Conservation (phyloP, 2,888 invertebrate genomes). For the Prosopocoilus inquinatus region DNA sequence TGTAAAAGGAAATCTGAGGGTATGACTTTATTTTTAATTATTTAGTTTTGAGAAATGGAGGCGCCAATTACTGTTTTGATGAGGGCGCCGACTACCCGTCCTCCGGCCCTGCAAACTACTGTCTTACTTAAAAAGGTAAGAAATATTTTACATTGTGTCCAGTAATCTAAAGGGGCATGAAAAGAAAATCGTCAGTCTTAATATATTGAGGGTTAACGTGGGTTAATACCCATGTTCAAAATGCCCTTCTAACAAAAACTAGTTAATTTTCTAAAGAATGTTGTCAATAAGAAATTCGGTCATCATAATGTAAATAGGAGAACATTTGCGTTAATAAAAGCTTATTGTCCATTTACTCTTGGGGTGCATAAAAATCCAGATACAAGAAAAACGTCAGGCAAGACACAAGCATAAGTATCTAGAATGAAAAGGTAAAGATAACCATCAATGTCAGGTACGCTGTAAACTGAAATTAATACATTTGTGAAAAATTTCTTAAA, state of each 20-base stretch:
- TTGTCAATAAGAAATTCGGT: not conserved
- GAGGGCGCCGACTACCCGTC: no score
- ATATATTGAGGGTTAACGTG: no score
- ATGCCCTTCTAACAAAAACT: not conserved
- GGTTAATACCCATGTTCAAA: no score
- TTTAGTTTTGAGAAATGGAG: no score
- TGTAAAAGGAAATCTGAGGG: no score
- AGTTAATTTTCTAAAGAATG: conserved; percentile 1
- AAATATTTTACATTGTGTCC: no score
- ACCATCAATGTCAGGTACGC: not conserved
- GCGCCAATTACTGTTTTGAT: no score
- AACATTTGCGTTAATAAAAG: conserved; percentile 4
- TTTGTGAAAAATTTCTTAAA: conserved; percentile 32
- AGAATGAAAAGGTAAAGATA: not conserved
- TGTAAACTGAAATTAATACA: conserved; percentile 33
- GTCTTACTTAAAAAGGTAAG: no score
- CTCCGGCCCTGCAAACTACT: no score
- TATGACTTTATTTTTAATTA: no score
- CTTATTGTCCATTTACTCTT: not conserved
- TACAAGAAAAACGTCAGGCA: conserved; percentile 10
- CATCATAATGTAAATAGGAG: not conserved
- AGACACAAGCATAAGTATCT: not conserved
- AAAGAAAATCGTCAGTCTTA: no score
- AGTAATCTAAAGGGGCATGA: not conserved
- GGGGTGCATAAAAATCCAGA: no score